phyloP scores from a whole-genome alignment of 1,140 invertebrate species.

The Drosophila novamexicana region DNA sequence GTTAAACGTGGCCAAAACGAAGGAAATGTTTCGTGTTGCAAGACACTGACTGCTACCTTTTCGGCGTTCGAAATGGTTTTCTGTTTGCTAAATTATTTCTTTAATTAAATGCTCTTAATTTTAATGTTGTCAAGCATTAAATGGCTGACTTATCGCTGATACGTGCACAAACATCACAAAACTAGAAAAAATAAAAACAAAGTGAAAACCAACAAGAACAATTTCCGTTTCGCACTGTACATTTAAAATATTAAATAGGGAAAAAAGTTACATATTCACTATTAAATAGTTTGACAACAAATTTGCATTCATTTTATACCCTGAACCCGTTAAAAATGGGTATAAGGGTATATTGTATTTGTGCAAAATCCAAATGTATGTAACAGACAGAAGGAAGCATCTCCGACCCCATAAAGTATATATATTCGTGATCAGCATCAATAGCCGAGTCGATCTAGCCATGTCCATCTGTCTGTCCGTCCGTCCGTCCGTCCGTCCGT shows the following conservation, averaged over 20 bases:
- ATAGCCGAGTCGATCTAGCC: too few relatives aligned
- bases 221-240: slow-evolving; percentile 7
- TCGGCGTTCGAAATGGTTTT: slow-evolving; percentile 46
- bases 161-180: slow-evolving; percentile 26
- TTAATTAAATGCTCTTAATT: slow-evolving; percentile 78
- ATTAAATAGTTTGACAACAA: slow-evolving; percentile 9
- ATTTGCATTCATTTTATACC: slow-evolving; percentile 1
- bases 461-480: too few relatives aligned
- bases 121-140: slow-evolving; percentile 49
- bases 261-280: not conserved
- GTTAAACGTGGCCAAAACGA: slow-evolving; percentile 42
- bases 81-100: slow-evolving; percentile 65
- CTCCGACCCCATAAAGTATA: too few relatives aligned
- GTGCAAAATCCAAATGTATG: too few relatives aligned
- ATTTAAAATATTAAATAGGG: slow-evolving; percentile 18
- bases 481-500: too few relatives aligned
- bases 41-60: slow-evolving; percentile 19
- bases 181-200: not conserved
- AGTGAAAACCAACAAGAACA: too few relatives aligned
- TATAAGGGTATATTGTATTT: too few relatives aligned
- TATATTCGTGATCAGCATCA: too few relatives aligned
- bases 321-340: too few relatives aligned
- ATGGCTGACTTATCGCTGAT: slow-evolving; percentile 46
- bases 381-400: too few relatives aligned
- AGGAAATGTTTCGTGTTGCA: slow-evolving; percentile 54